Conservation (phyloP, 2,888 invertebrate genomes). For the Tetranychus truncatus region DNA sequence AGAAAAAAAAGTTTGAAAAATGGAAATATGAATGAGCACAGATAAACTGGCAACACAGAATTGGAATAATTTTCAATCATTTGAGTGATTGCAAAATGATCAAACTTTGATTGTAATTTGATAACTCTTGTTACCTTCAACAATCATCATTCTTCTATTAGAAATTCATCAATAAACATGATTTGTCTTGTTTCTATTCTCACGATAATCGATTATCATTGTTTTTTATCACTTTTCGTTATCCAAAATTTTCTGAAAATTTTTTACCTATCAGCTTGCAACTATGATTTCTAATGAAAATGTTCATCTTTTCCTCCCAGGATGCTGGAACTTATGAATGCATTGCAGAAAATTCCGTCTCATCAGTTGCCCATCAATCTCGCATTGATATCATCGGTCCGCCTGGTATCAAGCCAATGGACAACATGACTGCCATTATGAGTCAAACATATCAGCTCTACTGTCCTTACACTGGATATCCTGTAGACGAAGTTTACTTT, state of each 20-base stretch:
- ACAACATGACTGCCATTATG: conserved; percentile 20
- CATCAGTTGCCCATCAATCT: conserved; percentile 19
- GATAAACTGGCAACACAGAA: no score
- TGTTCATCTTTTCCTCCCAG: background rate
- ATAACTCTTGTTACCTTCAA: background rate
- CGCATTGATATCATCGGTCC: conserved; percentile 22
- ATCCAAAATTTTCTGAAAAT: no score
- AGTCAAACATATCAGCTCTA: conserved; percentile 16
- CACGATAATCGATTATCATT: no score
- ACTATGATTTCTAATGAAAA: background rate
- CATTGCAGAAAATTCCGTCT: conserved; percentile 24
- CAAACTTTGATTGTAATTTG: background rate
- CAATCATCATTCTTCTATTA: no score
- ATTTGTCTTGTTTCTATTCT: no score
- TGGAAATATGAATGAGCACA: no score
- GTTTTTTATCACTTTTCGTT: no score
- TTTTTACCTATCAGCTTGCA: no score
- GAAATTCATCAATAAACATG: no score
- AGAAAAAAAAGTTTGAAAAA: no score
- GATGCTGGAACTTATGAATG: conserved; percentile 25
- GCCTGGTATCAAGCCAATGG: conserved; percentile 20
- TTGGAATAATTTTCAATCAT: no score
- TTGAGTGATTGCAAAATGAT: background rate
- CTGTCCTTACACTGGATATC: conserved; percentile 22
- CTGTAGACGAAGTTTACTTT: conserved; percentile 21